Evolutionary conservation across 2,888 invertebrate species (phyloP), one percentile per base, ranked within the genome.

Genomic region (Gymnocheta viridis): DNA sequence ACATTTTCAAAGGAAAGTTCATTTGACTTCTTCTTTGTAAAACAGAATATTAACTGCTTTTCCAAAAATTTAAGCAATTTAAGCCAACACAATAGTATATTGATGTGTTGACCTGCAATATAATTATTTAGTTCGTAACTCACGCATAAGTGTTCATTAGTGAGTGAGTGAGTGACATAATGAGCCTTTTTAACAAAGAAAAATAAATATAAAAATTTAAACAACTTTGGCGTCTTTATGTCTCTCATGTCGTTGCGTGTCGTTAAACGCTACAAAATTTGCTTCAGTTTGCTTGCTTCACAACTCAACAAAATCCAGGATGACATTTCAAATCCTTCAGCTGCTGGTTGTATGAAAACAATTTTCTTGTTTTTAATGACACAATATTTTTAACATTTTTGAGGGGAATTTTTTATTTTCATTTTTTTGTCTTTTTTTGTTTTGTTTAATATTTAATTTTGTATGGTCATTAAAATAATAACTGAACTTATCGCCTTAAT

Each of bases 301-400:
- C 74, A 69, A 82, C 2, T 66, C 66, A 58, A 66, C 64, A 74
- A 80, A n/a, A 76, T 69, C 77, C 41, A 49, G 32, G 76, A 83
- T 80, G 83, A 83, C 83, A 83, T 76, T 80, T 80, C 35, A 64
- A 76, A 80, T 70, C 83, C 76, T 60, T 74, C 35, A 29, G 32
- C 14, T 44, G 64, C 10, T 64, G n/a, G 22, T n/a, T 24, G 35
- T 47, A 67, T 5, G 29, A 0, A 6, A 58, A 5, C 24, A 51
- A 29, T 17, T 54, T 35, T 35, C 5, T 32, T 56, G 17, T 62
- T 41, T 35, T 60, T 38, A 41, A 22, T 58, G 19, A 6, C 24
- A 5, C 14, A 60, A 38, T 70, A 38, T 49, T 73, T 49, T 41
- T 14, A 66, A 66, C 22, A 38, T 38, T 47, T 41, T 12, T 12